A percentile compares a stretch with the other conserved stretches of the same genome.
These are phyloP conservation scores for Globodera rostochiensis DNA, from an alignment of 1,140 invertebrate species.

Conservation along the genomic window DNA sequence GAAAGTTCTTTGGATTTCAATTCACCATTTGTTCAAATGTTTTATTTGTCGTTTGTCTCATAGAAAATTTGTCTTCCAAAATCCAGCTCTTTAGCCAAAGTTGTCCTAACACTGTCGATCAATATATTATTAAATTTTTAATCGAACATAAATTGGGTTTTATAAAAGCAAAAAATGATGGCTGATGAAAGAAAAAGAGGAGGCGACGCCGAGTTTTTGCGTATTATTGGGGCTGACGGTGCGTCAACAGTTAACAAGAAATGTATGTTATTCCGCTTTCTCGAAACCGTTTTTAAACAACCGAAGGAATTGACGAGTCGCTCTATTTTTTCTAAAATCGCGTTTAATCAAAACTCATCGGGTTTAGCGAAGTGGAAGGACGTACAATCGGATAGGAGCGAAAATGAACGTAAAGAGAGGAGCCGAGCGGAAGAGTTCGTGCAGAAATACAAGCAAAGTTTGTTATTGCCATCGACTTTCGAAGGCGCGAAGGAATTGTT, in stretches of 20 bases:
- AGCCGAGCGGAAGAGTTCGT: background rate
- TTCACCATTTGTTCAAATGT: background rate
- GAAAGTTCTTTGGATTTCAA: too few relatives aligned
- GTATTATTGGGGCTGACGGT: background rate
- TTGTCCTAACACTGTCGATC: background rate
- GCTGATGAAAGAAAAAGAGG: background rate
- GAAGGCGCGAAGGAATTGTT: background rate
- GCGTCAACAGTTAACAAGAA: background rate
- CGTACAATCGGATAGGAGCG: background rate
- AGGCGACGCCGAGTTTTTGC: background rate
- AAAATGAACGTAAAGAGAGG: background rate
- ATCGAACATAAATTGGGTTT: background rate
- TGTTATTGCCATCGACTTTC: background rate
- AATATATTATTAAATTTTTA: background rate
- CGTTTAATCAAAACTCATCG: background rate
- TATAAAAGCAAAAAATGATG: background rate
- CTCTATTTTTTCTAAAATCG: background rate
- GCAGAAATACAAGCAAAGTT: background rate
- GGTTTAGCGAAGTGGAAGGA: background rate
- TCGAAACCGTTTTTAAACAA: too few relatives aligned
- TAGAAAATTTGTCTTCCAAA: background rate
- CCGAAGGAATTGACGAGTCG: too few relatives aligned
- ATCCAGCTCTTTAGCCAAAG: background rate
- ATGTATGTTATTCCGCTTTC: too few relatives aligned
- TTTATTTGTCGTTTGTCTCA: background rate